phyloP scores from a whole-genome alignment of 1,140 invertebrate genomes.

The Meloidogyne chitwoodi region DNA sequence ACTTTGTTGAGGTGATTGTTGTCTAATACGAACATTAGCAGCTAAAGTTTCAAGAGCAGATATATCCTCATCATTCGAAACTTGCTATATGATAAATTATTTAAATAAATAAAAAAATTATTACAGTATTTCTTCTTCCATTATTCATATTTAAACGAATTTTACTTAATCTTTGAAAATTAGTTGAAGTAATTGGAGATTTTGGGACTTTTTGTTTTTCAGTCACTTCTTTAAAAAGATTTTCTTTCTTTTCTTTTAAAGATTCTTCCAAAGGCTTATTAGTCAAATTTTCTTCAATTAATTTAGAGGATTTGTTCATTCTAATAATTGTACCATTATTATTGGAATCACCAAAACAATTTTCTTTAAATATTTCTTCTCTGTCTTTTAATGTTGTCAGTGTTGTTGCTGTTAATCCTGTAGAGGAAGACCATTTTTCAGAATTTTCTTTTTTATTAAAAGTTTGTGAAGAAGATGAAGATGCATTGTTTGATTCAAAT shows the following conservation, averaged over 20 bases:
- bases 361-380: background rate
- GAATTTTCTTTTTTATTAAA: too few relatives aligned
- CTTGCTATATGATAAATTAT: background rate
- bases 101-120: background rate
- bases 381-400: background rate
- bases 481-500: conserved; percentile 11
- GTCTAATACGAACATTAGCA: conserved; percentile 7
- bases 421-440: too few relatives aligned
- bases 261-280: background rate
- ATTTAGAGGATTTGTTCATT: background rate
- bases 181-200: conserved; percentile 8
- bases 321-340: background rate
- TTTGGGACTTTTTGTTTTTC: background rate
- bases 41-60: background rate
- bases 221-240: background rate
- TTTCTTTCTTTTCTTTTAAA: conserved; percentile 10
- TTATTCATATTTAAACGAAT: conserved; percentile 23
- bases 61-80: background rate
- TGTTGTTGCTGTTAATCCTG: too few relatives aligned
- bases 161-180: conserved; percentile 23
- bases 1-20: conserved; percentile 17
- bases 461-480: conserved; percentile 8
- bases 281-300: conserved; percentile 7
- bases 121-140: conserved; percentile 1
- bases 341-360: background rate